phyloP scores from a whole-genome alignment of 2,888 invertebrate genomes.

The Drosophila imparisetae region DNA sequence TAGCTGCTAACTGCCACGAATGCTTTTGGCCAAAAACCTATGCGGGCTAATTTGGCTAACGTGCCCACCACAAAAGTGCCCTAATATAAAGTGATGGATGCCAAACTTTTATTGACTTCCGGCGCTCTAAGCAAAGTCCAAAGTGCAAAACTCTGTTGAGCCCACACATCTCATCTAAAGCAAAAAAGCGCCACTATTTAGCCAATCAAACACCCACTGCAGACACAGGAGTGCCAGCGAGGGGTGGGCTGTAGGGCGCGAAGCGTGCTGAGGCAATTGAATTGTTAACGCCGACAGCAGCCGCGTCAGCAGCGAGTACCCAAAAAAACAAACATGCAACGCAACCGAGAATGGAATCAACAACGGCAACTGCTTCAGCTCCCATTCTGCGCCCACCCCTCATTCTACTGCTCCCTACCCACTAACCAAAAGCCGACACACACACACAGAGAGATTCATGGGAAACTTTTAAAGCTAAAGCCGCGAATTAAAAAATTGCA shows the following conservation, averaged over 20 bases:
- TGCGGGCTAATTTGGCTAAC: slow-evolving; percentile 43
- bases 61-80: slow-evolving; percentile 7
- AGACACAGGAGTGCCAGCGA: background rate
- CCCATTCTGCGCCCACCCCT: background rate
- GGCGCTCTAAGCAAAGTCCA: slow-evolving; percentile 37
- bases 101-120: slow-evolving; percentile 79
- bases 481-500: slow-evolving; percentile 22
- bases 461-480: slow-evolving; percentile 63
- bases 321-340: slow-evolving; percentile 63
- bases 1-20: background rate
- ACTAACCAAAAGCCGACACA: background rate
- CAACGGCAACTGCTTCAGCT: slow-evolving; percentile 34
- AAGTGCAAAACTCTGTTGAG: slow-evolving; percentile 64
- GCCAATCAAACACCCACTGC: slow-evolving; percentile 55
- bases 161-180: background rate
- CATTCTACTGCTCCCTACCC: background rate
- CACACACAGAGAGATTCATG: slow-evolving; percentile 47
- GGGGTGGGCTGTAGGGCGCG: background rate
- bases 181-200: slow-evolving; percentile 41
- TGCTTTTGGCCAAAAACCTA: slow-evolving; percentile 11
- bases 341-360: slow-evolving; percentile 49
- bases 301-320: slow-evolving; percentile 52
- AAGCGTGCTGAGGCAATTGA: background rate
- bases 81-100: slow-evolving; percentile 15
- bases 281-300: slow-evolving; percentile 10